Percentiles rank a stretch among this genome's conserved stretches.
These are phyloP conservation scores for Scopus umbretta DNA, from an alignment of 2,113 vertebrate genomes.

Conservation along the genomic window DNA sequence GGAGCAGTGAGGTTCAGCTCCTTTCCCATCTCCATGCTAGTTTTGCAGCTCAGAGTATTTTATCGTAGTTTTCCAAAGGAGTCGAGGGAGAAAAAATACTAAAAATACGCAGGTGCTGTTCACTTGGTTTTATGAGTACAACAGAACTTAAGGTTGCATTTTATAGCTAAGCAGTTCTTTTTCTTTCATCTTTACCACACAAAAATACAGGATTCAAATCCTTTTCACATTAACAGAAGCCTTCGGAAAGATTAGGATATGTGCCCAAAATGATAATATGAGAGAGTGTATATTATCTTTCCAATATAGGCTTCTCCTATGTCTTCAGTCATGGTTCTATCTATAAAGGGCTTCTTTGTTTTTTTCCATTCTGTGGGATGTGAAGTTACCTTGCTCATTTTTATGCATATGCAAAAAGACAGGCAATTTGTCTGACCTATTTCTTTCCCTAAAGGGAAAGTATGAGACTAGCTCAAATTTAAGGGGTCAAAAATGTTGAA, in stretches of 20 bases:
- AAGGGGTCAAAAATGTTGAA: not conserved
- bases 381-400: not conserved
- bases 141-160: not conserved
- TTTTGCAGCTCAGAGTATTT: not conserved
- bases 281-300: not conserved
- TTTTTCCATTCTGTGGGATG: not conserved
- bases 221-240: not conserved
- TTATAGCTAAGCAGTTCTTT: not conserved
- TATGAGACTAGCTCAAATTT: not conserved
- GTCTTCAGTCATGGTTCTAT: not conserved
- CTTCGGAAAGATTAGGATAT: not conserved
- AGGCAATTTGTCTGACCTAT: not conserved
- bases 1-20: not conserved
- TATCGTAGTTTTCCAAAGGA: not conserved
- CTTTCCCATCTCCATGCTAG: not conserved
- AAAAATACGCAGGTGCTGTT: not conserved
- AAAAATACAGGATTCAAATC: not conserved
- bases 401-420: slow-evolving; percentile 3
- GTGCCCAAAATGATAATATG: not conserved
- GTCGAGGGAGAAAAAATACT: not conserved
- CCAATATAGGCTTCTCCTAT: not conserved
- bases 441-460: not conserved
- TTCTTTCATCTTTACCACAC: not conserved
- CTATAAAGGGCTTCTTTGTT: not conserved
- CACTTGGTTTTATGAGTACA: not conserved